A percentile compares a stretch with the other conserved stretches of the same genome.
Conservation (phyloP, 1,140 invertebrate species). For the Acromyrmex charruanus region DNA sequence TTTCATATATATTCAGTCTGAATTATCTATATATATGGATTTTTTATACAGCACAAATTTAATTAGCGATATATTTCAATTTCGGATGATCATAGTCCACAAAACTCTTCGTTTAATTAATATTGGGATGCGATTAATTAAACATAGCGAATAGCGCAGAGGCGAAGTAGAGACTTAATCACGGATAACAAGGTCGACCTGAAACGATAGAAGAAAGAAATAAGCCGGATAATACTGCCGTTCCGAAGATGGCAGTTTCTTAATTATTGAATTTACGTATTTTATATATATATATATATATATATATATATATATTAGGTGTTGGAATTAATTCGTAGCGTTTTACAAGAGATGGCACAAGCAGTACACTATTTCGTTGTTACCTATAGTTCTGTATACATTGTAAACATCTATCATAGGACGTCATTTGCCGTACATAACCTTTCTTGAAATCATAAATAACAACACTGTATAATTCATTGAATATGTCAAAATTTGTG, state of each 20-base stretch:
- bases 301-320: slow-evolving; percentile 32
- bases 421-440: too few species aligned
- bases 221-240: slow-evolving; percentile 71
- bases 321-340: too few species aligned
- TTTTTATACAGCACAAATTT: slow-evolving; percentile 14
- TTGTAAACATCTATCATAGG: too few species aligned
- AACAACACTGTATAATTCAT: too few species aligned
- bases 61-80: slow-evolving; percentile 32
- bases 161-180: slow-evolving; percentile 41
- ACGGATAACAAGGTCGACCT: slow-evolving; percentile 63
- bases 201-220: slow-evolving; percentile 63
- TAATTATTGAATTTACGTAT: slow-evolving; percentile 69
- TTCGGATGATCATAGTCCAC: slow-evolving; percentile 5
- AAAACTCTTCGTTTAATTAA: slow-evolving; percentile 56
- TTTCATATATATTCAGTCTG: background rate
- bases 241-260: slow-evolving; percentile 59
- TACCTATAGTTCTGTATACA: too few species aligned
- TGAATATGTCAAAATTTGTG: too few species aligned
- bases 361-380: too few species aligned
- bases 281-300: slow-evolving; percentile 27
- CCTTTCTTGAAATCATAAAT: too few species aligned
- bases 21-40: background rate
- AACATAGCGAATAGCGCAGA: slow-evolving; percentile 40
- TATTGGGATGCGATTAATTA: slow-evolving; percentile 63
- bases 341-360: too few species aligned